Conservation (phyloP, 2,797 vertebrate genomes). For the Halcyon smyrnensis region DNA sequence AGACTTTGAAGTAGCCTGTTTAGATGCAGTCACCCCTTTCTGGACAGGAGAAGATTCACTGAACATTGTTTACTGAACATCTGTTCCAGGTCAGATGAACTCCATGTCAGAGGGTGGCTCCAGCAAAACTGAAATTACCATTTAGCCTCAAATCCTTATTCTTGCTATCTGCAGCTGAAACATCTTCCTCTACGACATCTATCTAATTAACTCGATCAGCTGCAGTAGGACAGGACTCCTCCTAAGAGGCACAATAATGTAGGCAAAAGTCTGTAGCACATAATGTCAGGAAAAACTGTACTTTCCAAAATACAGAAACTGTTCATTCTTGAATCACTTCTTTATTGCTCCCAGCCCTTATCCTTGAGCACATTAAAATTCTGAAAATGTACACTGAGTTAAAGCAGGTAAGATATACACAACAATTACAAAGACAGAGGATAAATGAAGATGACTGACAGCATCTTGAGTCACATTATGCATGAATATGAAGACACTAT, state of each 20-base stretch:
- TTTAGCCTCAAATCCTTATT: background rate
- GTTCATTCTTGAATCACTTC: background rate
- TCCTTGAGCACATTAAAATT: background rate
- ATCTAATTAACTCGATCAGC: background rate
- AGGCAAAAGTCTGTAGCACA: background rate
- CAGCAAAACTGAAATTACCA: background rate
- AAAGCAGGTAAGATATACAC: slow-evolving; percentile 27
- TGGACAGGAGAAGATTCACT: background rate
- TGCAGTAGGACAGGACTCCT: background rate
- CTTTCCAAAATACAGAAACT: background rate
- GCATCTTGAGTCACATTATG: slow-evolving; percentile 11
- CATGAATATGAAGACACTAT: background rate
- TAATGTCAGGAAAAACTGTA: background rate
- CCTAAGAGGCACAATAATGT: background rate
- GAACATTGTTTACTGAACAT: background rate
- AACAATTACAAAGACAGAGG: slow-evolving; percentile 8
- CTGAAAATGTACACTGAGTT: background rate
- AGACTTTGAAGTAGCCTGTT: background rate
- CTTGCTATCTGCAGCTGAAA: background rate
- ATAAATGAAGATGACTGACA: slow-evolving; percentile 46
- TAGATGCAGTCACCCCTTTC: background rate
- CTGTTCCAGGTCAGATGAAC: background rate
- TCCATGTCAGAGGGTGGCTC: background rate
- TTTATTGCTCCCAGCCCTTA: background rate
- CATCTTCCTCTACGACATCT: background rate